These are phyloP conservation scores for Augiades crinisus DNA, from an alignment of 2,888 invertebrate genomes.

Conservation along the genomic window DNA sequence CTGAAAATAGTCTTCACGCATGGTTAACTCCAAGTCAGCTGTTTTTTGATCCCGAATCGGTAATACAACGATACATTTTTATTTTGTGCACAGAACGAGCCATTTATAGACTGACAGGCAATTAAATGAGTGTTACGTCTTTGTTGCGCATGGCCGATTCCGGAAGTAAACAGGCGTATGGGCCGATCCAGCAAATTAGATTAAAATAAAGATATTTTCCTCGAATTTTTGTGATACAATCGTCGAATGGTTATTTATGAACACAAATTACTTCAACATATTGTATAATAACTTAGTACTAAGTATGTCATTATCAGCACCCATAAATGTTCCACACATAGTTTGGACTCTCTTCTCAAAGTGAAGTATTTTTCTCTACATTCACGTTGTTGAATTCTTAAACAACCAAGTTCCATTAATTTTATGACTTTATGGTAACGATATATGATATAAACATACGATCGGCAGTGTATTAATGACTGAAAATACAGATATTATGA, in stretches of 20 bases:
- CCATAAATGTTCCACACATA: too few species aligned
- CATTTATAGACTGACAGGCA: conserved; percentile 1
- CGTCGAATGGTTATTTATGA: background rate
- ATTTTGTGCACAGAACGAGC: conserved; percentile 1
- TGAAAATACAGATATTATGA: too few species aligned
- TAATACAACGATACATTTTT: conserved; percentile 1
- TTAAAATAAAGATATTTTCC: background rate
- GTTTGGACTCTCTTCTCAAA: too few species aligned
- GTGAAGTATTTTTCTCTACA: too few species aligned
- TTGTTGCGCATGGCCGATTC: background rate
- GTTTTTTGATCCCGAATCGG: background rate
- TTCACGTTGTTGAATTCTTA: too few species aligned
- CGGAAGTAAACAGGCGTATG: conserved; percentile 3
- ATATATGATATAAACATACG: too few species aligned
- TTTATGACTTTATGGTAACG: too few species aligned
- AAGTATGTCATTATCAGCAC: too few species aligned
- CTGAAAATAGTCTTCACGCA: conserved; percentile 10
- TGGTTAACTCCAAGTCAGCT: conserved; percentile 1
- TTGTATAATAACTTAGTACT: background rate
- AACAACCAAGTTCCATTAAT: too few species aligned
- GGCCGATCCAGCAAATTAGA: conserved; percentile 2
- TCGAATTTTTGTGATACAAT: background rate
- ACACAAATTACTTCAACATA: conserved; percentile 2
- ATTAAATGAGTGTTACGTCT: conserved; percentile 6
- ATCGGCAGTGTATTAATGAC: too few species aligned